phyloP scores from a whole-genome alignment of 64 coral and sea anemone genomes.

The Pocillopora damicornis region DNA sequence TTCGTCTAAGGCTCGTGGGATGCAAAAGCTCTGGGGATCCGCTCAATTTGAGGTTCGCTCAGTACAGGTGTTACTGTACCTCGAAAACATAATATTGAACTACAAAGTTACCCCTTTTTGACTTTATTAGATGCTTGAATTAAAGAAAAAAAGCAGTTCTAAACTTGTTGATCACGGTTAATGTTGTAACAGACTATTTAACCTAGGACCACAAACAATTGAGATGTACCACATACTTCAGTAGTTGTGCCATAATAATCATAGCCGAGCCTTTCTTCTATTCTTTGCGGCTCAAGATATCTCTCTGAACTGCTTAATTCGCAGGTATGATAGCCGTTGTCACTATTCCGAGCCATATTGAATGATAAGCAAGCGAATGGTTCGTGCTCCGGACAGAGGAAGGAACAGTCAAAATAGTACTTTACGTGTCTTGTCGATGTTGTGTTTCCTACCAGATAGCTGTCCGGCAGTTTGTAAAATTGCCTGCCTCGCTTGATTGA shows the following conservation, averaged over 20 bases:
- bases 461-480: neutral
- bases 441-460: neutral
- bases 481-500: neutral
- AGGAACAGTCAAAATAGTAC: neutral
- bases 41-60: too few relatives aligned
- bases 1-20: too few relatives aligned
- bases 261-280: neutral
- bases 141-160: too few relatives aligned
- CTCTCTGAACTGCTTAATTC: slow-evolving; percentile 10
- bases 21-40: too few relatives aligned
- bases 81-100: neutral
- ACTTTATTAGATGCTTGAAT: too few relatives aligned
- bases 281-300: neutral
- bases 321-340: neutral
- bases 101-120: too few relatives aligned
- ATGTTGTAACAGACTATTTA: too few relatives aligned
- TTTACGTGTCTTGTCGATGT: neutral
- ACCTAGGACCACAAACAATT: too few relatives aligned
- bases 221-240: neutral
- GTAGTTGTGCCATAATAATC: neutral
- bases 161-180: too few relatives aligned
- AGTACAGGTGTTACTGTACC: neutral
- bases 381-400: neutral
- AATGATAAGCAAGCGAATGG: neutral
- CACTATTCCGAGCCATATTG: neutral